These are phyloP conservation scores for Pangasius sanitwongsei DNA, from an alignment of 2,797 vertebrate species.

Conservation along the genomic window DNA sequence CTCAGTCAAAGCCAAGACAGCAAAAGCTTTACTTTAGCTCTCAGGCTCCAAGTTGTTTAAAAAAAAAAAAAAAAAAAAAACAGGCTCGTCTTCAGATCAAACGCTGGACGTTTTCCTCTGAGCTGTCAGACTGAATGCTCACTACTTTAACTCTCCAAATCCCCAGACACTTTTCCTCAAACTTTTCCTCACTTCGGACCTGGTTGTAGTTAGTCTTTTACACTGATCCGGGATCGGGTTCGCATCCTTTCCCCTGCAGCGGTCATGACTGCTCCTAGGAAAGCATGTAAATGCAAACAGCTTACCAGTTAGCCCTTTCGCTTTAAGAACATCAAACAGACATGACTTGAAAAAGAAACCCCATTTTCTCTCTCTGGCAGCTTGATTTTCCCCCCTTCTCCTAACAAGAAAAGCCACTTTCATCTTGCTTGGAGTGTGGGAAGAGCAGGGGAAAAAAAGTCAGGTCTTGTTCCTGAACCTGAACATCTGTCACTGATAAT, in stretches of 20 bases:
- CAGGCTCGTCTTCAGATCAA: neutral
- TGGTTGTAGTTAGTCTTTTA: neutral
- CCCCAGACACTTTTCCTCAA: neutral
- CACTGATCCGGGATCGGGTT: conserved; percentile 24
- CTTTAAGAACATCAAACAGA: conserved; percentile 41
- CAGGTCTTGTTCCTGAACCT: conserved; percentile 32
- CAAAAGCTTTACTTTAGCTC: neutral
- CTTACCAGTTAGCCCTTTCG: neutral
- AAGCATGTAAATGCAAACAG: conserved; percentile 11
- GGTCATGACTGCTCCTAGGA: neutral
- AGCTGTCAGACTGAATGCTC: conserved; percentile 35
- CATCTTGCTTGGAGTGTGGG: conserved; percentile 30
- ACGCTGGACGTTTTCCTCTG: conserved; percentile 19
- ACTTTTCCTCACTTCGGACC: conserved; percentile 8
- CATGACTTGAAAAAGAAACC: conserved; percentile 27
- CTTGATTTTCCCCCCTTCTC: neutral
- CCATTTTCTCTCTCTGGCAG: conserved; percentile 23
- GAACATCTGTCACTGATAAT: conserved; percentile 32
- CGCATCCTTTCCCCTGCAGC: neutral
- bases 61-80: conserved; percentile 3
- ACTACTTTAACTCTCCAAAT: conserved; percentile 1
- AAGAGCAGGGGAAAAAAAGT: conserved; percentile 15
- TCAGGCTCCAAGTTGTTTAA: neutral
- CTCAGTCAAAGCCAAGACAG: conserved; percentile 4
- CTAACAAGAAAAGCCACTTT: conserved; percentile 41